Conservation (phyloP, 2,113 vertebrate species). For the Podiceps cristatus region DNA sequence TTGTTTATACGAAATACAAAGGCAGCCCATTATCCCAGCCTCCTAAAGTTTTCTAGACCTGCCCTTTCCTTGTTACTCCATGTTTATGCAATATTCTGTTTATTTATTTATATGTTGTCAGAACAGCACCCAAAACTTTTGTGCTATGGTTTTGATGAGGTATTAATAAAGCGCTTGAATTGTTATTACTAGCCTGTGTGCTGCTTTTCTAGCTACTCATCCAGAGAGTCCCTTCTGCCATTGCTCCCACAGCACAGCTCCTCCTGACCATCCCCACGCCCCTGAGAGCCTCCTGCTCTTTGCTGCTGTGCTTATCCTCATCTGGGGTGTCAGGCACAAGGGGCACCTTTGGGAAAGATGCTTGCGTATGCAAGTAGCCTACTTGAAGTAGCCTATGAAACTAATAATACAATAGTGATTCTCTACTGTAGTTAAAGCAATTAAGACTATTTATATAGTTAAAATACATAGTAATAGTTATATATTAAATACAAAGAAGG, state of each 20-base stretch:
- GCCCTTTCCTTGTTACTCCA: not conserved
- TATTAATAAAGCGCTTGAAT: not conserved
- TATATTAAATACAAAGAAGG: not conserved
- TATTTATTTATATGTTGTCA: not conserved
- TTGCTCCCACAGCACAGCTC: not conserved
- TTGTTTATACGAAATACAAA: not conserved
- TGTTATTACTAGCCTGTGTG: not conserved
- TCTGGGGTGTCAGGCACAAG: not conserved
- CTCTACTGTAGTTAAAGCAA: not conserved
- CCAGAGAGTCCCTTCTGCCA: not conserved
- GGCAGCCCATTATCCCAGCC: not conserved
- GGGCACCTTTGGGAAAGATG: not conserved
- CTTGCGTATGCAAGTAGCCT: not conserved
- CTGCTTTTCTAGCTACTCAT: not conserved
- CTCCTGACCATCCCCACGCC: not conserved
- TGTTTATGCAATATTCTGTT: not conserved
- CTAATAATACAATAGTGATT: not conserved
- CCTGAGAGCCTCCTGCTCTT: accelerated
- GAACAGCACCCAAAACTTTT: not conserved
- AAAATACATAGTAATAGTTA: not conserved
- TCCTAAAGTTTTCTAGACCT: not conserved
- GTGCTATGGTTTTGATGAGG: not conserved
- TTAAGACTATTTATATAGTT: not conserved
- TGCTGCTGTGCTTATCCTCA: not conserved
- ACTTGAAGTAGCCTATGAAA: not conserved